Evolutionary conservation across 2,888 invertebrate genomes (phyloP), one percentile per base, ranked within the genome.

Genomic region (Apomyelois bistriatella): DNA sequence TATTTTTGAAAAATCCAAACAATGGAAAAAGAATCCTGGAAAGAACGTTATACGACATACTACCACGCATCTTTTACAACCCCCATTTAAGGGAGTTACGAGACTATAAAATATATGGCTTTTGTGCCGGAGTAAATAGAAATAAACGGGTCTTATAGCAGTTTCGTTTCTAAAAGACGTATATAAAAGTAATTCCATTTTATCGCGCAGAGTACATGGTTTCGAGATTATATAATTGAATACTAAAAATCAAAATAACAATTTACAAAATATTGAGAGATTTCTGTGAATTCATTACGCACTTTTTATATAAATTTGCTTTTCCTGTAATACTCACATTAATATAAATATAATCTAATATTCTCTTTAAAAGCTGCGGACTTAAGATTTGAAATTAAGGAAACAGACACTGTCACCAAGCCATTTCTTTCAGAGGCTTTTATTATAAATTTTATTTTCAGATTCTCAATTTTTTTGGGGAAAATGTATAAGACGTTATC

Each of bases 41-140:
- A n/a, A 22, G 22, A 22, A 22, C 22, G 22, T 5, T 2, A 22
- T 5, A 5, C 22, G 22, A 22, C 22, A 22, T 32, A 3, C 36
- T 46, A 43, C 35, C 58, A 59, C 52, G 50, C 53, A 59, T 58
- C 60, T 53, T 56, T 60, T 59, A 68, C 56, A 58, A 58, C 52
- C 52, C 53, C 55, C 22, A 54, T 56, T 55, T 53, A 47, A 52
- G 52, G 50, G 53, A 40, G 54, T 40, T 38, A 32, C n/a, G 30
- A 37, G 52, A 54, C 53, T 48, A 49, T 57, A 64, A 64, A 62
- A 57, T 35, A 50, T 28, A 3, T 54, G 54, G 55, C 48, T 56
- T 48, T 53, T 17, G 48, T 60, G 56, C 48, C 35, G 42, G 48
- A 22, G 22, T 36, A 61, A 61, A 65, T 60, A 41, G 54, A 65